Base-by-base conservation (phyloP, 2,113 vertebrate species). In the Forbesichthys agassizii region DNA sequence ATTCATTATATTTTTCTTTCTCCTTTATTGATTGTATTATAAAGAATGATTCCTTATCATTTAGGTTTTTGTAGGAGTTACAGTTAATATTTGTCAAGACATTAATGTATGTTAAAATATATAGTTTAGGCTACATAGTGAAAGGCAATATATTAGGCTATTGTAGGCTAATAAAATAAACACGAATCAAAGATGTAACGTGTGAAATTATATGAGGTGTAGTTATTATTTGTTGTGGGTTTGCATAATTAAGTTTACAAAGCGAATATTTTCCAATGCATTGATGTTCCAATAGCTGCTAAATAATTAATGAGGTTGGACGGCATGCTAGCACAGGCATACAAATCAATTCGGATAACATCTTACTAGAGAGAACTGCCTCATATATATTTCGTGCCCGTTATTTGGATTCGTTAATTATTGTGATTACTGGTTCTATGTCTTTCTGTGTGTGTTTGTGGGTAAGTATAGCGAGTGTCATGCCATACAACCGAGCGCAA, bases 291-390 rank as follows among this genome's bases (percentile, higher is more conserved):
- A 69, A 71, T 79, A 88, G 66, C 83, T 90, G 64, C 85, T 91
- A 72, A 90, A 91, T 90, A 84, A 91, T 91, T 90, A 91, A 91
- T 88, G 77, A 88, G 72, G 72, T 58, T 71, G 80, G 84, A 68
- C 78, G 73, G 76, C 42, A 82, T 78, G 70, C 70, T 78, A 58
- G 36, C 53, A 71, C 88, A 88, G 53, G 85, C 1, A 13, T 76
- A 81, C 58, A 33, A 89, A 14, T 88, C 81, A 3, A 87, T 5
- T 12, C 9, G 0, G 55, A 68, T 64, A 63, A 67, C 3, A 27
- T 33, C 8, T 5, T 6, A 8, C 16, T 11, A 9, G 10, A 4
- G 6, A 64, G 75, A 42, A 16, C 62, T 5, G 11, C 9, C 6
- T 6, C 36, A 42, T 42, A 42, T 42, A 42, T 42, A 7, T 42